A percentile compares a stretch with the other conserved stretches of the same genome.
Conservation (phyloP, 30 jellyfish, hydroid and myxozoan species). For the Aurelia aurita complex sp. Pacific region DNA sequence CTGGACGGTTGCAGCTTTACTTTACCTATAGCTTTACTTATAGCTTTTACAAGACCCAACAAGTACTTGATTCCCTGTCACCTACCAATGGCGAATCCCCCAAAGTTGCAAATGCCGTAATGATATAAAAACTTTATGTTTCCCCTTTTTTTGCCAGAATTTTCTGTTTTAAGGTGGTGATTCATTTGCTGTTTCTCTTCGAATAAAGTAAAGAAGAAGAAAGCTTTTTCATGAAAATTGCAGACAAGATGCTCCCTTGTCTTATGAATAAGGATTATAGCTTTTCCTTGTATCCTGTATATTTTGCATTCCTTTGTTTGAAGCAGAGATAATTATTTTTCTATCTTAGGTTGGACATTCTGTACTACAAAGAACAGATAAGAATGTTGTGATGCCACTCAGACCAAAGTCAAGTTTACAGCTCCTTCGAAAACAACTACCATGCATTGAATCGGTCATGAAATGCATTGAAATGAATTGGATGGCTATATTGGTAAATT, state of each 20-base stretch:
- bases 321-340: neutral
- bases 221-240: no score
- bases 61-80: no score
- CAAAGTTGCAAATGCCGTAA: no score
- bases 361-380: conserved; percentile 23
- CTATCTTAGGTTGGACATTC: conserved; percentile 70
- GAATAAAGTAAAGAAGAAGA: no score
- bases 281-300: neutral
- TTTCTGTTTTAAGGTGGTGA: no score
- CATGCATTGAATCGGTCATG: conserved; percentile 71
- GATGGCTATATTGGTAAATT: conserved; percentile 79
- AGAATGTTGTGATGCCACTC: neutral
- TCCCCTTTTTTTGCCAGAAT: no score
- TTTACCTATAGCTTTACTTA: no score
- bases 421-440: conserved; percentile 63
- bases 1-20: no score
- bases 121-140: no score
- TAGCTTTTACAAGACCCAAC: no score
- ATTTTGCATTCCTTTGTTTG: neutral
- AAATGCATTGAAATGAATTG: conserved; percentile 96
- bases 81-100: no score
- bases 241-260: neutral
- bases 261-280: neutral
- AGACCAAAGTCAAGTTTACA: conserved; percentile 13
- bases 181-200: no score